Evolutionary conservation across 2,888 invertebrate species (phyloP).

Genomic region (Baccha elongata): DNA sequence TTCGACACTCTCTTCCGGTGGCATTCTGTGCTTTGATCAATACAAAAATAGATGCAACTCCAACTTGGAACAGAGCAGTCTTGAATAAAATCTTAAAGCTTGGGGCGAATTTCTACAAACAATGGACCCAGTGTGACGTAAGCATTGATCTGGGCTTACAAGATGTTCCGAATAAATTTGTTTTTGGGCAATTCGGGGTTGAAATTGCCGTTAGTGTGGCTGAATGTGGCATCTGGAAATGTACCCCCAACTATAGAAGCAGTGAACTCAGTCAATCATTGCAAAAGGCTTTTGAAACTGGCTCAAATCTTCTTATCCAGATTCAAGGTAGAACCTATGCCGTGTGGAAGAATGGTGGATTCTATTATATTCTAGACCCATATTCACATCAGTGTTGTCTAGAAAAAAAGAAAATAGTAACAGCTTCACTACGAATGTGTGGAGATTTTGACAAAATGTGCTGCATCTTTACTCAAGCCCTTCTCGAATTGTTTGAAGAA

Average conservation of each 20-base stretch:
- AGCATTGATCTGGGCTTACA: constrained; percentile 76
- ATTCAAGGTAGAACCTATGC: constrained; percentile 79
- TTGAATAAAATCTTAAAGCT: constrained; percentile 79
- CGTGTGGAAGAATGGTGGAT: constrained; percentile 78
- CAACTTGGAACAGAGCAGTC: constrained; percentile 79
- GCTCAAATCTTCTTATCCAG: constrained; percentile 78
- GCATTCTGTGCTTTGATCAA: constrained; percentile 77
- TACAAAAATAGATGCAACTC: constrained; percentile 80
- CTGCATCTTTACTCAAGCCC: constrained; percentile 78
- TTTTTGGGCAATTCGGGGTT: constrained; percentile 79
- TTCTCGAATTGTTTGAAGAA: constrained; percentile 78
- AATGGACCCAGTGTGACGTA: constrained; percentile 77
- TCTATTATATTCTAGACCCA: constrained; percentile 80
- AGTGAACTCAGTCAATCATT: constrained; percentile 77
- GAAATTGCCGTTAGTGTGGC: constrained; percentile 74
- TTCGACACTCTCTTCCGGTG: constrained; percentile 79
- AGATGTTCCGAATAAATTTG: constrained; percentile 78
- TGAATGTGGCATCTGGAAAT: constrained; percentile 77
- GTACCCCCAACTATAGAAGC: constrained; percentile 77
- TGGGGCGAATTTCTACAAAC: constrained; percentile 78
- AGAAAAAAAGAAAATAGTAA: constrained; percentile 58
- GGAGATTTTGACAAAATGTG: constrained; percentile 77
- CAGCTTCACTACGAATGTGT: constrained; percentile 79
- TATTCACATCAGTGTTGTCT: constrained; percentile 76
- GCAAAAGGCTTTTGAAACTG: constrained; percentile 74